Percentiles rank a stretch among this genome's conserved stretches.
Evolutionary conservation across 2,888 invertebrate species (phyloP).

Genomic region (Pelosia muscerda): DNA sequence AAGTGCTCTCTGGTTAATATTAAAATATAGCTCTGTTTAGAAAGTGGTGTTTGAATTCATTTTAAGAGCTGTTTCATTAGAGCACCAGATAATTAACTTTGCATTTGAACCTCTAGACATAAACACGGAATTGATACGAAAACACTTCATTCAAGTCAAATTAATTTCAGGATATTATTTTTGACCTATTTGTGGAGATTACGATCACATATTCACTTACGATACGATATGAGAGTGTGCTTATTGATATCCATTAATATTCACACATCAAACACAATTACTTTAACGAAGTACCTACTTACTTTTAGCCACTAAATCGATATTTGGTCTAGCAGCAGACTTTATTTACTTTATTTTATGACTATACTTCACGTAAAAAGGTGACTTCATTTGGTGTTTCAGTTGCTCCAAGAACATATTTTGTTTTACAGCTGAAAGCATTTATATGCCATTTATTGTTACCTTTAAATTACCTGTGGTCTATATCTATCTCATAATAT

Average conservation of each 20-base stretch:
- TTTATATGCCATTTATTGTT: no score
- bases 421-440: no score
- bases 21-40: constrained; percentile 19
- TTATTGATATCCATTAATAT: neutral
- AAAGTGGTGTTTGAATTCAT: constrained; percentile 19
- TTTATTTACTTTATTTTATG: neutral
- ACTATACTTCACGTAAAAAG: neutral
- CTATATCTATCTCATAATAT: no score
- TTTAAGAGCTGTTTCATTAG: constrained; percentile 9
- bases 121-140: neutral
- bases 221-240: neutral
- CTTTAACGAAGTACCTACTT: neutral
- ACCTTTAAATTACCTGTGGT: no score
- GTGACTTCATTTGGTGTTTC: neutral
- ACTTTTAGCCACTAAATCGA: neutral
- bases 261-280: no score
- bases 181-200: neutral
- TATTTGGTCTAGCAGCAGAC: neutral
- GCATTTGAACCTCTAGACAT: neutral
- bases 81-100: constrained; percentile 17
- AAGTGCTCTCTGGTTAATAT: neutral
- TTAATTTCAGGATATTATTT: neutral
- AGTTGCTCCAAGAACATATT: no score
- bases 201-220: neutral
- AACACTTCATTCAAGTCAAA: neutral